Conservation (phyloP, 1,140 invertebrate genomes). For the Matsumurasca onukii region DNA sequence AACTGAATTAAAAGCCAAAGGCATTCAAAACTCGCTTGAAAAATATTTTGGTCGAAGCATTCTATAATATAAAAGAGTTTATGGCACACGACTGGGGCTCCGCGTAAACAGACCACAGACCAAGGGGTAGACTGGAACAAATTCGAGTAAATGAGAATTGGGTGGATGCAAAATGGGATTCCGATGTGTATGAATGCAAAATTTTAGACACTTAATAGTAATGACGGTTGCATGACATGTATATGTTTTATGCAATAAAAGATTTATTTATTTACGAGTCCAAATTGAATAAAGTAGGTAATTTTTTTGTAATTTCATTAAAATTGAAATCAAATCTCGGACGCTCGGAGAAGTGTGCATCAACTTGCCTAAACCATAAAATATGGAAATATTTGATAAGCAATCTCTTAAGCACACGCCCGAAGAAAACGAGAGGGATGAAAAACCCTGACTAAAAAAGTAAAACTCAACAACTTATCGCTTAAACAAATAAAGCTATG, state of each 20-base stretch:
- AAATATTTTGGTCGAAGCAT: not conserved
- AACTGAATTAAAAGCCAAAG: not conserved
- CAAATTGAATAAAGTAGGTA: too few species aligned
- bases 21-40: not conserved
- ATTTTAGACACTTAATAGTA: not conserved
- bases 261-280: too few species aligned
- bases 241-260: slow-evolving; percentile 5
- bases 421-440: too few species aligned
- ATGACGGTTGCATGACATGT: not conserved
- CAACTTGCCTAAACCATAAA: too few species aligned
- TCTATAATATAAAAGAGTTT: not conserved
- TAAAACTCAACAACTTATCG: too few species aligned
- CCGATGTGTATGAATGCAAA: not conserved
- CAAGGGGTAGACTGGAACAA: not conserved
- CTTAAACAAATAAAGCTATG: too few species aligned
- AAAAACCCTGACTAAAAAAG: too few species aligned
- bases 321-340: too few species aligned
- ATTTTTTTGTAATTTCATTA: too few species aligned
- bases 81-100: not conserved
- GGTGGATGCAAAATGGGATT: not conserved
- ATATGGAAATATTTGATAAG: too few species aligned
- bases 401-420: too few species aligned
- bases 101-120: not conserved
- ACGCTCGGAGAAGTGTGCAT: too few species aligned
- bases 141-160: not conserved